Evolutionary conservation across 2,888 invertebrate genomes (phyloP), one percentile per base, ranked within the genome.

Genomic region (Melanostoma mellinum): DNA sequence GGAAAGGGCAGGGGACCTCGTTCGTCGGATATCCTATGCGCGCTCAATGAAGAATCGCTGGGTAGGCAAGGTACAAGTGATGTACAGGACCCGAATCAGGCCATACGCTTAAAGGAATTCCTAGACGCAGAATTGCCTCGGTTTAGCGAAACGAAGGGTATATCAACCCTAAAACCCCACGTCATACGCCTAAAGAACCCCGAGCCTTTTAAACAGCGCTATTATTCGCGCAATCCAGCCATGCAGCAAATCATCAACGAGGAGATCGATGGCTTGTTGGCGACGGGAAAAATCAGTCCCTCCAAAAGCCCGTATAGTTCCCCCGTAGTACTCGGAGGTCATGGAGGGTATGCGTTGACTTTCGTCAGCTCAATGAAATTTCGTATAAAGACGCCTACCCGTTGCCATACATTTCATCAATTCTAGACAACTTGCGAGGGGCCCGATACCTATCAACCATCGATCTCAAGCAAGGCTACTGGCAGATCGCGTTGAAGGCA

Each of bases 311-410:
- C 48, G 6, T 36, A 9, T 6, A 63, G 63, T 4, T 44, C 63
- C 0, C 63, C 63, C 2, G 36, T 63, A 0, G 63, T 63, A 3
- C 36, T 63, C 4, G 63, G 48, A 4, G 48, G 3, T 20, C 44
- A 0, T 84, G 84, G 84, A 10, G 77, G 8, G 44, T 81, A 40
- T 85, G 85, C 10, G 60, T 85, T 0, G 61, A 61, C 8, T 61
- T 6, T 4, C 20, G 61, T 4, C 40, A 61, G 6, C 61, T 61
- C 3, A 61, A 61, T 9, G 42, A 38, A 8, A 10, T 38, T 4
- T 61, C 61, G 0, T 3, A 42, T 3, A 38, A 20, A 10, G 61
- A 61, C 8, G 61, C 61, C 3, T 61, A 61, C 42, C 61, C 61
- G 1, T 32, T 61, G 0, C 44, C 44, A 6, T 6, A 6, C 5